Evolutionary conservation across 2,797 vertebrate genomes (phyloP).

Genomic region (Oreortyx pictus): DNA sequence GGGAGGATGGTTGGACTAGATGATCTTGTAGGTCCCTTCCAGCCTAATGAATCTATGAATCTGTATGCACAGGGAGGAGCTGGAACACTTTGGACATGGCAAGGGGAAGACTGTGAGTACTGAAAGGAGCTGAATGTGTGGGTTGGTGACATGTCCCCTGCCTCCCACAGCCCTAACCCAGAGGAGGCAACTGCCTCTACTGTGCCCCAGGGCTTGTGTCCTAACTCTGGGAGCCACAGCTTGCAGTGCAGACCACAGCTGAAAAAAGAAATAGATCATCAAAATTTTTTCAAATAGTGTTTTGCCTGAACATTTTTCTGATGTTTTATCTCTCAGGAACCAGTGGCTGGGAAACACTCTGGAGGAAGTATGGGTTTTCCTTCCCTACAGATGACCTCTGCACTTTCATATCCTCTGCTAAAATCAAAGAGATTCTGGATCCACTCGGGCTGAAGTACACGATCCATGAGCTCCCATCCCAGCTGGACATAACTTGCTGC

Average conservation of each 20-base stretch:
- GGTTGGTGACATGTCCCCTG: rapidly evolving
- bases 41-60: too few species aligned
- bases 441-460: constrained; percentile 81
- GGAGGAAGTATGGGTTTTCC: constrained; percentile 81
- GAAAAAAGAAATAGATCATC: not conserved
- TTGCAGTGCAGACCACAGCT: rapidly evolving
- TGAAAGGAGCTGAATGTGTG: not conserved
- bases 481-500: constrained; percentile 92
- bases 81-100: not conserved
- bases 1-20: too few species aligned
- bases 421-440: constrained; percentile 83
- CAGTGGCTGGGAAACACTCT: constrained; percentile 88
- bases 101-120: not conserved
- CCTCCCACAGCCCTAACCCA: not conserved
- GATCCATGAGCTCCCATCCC: constrained; percentile 82
- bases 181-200: not conserved
- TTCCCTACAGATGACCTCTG: constrained; percentile 82
- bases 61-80: not conserved
- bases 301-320: not conserved
- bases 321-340: constrained; percentile 74
- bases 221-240: not conserved
- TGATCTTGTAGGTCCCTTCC: too few species aligned
- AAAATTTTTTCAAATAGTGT: not conserved
- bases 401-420: constrained; percentile 81
- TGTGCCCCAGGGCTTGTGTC: rapidly evolving